phyloP scores from a whole-genome alignment of 2,888 invertebrate species.

The Clusia tigrina region DNA sequence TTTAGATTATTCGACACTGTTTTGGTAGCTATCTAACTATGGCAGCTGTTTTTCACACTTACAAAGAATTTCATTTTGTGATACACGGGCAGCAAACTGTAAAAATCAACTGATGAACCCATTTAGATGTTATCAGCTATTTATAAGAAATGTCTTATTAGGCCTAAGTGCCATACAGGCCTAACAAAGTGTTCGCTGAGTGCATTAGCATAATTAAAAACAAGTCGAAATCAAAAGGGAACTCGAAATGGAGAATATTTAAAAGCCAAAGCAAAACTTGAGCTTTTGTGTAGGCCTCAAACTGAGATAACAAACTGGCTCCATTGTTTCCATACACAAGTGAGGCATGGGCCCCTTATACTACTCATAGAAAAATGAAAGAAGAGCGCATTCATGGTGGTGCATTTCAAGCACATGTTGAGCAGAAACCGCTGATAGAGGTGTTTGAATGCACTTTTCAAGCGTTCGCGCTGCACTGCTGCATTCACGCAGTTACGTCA shows the following conservation, averaged over 20 bases:
- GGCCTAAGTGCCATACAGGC: too few species aligned
- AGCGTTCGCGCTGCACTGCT: too few species aligned
- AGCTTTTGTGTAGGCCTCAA: neutral
- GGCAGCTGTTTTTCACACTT: conserved; percentile 30
- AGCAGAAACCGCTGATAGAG: too few species aligned
- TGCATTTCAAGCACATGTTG: too few species aligned
- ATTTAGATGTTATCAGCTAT: neutral
- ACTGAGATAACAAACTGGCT: too few species aligned
- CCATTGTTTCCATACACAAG: too few species aligned
- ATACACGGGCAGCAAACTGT: conserved; percentile 33
- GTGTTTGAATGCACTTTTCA: too few species aligned
- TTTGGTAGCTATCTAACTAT: too few species aligned
- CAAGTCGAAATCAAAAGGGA: neutral
- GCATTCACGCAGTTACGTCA: too few species aligned
- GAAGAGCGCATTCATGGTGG: too few species aligned
- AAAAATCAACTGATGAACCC: conserved; percentile 40
- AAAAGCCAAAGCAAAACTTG: neutral
- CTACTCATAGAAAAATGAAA: neutral
- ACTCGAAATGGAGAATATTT: too few species aligned
- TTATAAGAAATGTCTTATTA: neutral
- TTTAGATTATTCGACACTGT: neutral
- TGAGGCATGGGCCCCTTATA: neutral
- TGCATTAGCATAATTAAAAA: neutral
- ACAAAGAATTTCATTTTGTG: conserved; percentile 47
- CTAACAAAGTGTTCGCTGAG: neutral